Conservation (phyloP, 2,888 invertebrate genomes). For the Drosophila subsilvestris region DNA sequence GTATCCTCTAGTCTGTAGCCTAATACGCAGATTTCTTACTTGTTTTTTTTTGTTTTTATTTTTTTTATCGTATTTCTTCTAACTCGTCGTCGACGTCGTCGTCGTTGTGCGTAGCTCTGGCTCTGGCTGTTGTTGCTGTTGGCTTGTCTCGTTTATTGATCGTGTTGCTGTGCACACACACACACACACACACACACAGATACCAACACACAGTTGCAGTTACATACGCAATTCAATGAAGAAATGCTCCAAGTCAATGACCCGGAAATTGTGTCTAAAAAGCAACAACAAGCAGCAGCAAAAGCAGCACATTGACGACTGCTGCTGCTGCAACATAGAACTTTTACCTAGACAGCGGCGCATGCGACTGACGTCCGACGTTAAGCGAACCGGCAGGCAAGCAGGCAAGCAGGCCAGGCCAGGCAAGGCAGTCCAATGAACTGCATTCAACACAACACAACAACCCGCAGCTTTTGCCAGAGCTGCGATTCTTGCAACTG, state of each 20-base stretch:
- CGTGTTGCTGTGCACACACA: constrained; percentile 73
- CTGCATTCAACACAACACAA: constrained; percentile 59
- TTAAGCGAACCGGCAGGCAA: constrained; percentile 32
- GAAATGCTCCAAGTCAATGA: constrained; percentile 83
- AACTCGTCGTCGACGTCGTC: constrained; percentile 58
- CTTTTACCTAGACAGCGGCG: constrained; percentile 77
- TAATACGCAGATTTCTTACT: background rate
- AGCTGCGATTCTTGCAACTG: constrained; percentile 34
- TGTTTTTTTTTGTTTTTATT: constrained; percentile 10
- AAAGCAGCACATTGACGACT: constrained; percentile 67
- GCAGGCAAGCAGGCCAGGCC: no score
- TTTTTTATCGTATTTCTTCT: constrained; percentile 77
- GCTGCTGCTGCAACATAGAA: constrained; percentile 63
- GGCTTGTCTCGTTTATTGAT: constrained; percentile 80
- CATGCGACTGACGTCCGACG: constrained; percentile 45
- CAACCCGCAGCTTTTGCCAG: constrained; percentile 45
- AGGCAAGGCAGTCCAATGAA: constrained; percentile 72
- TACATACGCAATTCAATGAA: constrained; percentile 82
- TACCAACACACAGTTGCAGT: constrained; percentile 69
- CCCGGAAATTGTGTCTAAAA: constrained; percentile 84
- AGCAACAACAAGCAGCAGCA: constrained; percentile 66
- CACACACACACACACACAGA: constrained; percentile 26
- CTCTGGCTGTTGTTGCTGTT: constrained; percentile 44
- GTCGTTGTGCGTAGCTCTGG: constrained; percentile 71
- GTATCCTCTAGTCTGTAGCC: background rate